Evolutionary conservation across 2,888 invertebrate species (phyloP), one percentile per base, ranked within the genome.

Genomic region (Caenorhabditis drosophilae): DNA sequence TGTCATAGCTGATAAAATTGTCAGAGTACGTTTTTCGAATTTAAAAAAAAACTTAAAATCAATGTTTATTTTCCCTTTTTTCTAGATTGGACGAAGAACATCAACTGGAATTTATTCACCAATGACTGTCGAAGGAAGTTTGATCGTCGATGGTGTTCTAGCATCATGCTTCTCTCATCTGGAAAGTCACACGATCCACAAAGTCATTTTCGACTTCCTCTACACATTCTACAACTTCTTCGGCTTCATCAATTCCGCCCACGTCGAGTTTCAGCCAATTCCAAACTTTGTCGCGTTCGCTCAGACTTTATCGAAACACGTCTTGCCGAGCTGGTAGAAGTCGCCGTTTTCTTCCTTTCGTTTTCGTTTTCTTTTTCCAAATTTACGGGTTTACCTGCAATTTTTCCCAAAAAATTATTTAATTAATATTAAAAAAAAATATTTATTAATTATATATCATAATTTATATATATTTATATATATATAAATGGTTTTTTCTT

Each of bases 101-200:
- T 75, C 75, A 16, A 68, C 41, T 22, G 82, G 82, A 50, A 82
- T 82, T 67, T 82, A 81, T 57, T 78, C 80, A 35, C 82, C 82
- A 18, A 81, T 82, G 77, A 82, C 82, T 3, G 80, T 82, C 3
- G 82, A 82, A 48, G 82, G 82, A 12, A 57, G 77, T 18, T 45
- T 82, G 7, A 55, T 82, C 6, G 77, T 74, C 12, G 77, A 81
- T 45, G 80, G 77, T 16, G 70, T 82, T 2, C 73, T 82, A 22
- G 61, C 80, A 9, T 81, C 80, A 2, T 82, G 82, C 56, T 82
- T 82, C 74, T 78, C 80, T 3, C 82, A 82, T 57, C 57, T 82
- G 20, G 81, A 82, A 54, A 73, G 75, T 12, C 81, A 81, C 48
- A 67, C 76, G 7, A 67, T 77, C 20, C 81, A 81, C 49, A 81